Conservation (phyloP, 2,888 invertebrate species). For the Rhamnusium bicolor region DNA sequence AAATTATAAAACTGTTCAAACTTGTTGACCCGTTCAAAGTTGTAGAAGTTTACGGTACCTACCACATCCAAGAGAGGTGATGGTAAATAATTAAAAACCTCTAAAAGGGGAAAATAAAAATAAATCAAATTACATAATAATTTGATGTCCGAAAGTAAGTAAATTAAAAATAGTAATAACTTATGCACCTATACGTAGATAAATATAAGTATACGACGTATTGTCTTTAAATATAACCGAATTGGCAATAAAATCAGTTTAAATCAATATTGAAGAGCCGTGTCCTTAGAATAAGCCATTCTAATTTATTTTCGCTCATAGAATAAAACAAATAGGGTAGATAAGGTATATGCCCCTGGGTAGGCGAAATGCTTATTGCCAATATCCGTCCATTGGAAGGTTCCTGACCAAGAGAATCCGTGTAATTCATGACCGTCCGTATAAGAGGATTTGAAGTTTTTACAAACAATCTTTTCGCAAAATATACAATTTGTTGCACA, state of each 20-base stretch:
- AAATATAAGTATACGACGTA: neutral
- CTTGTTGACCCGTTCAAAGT: too few relatives aligned
- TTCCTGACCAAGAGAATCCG: slow-evolving; percentile 11
- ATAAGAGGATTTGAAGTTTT: neutral
- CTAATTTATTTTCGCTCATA: slow-evolving; percentile 30
- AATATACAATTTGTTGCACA: too few relatives aligned
- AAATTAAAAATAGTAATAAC: too few relatives aligned
- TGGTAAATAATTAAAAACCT: too few relatives aligned
- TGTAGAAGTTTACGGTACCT: too few relatives aligned
- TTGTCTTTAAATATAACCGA: neutral
- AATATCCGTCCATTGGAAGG: slow-evolving; percentile 17
- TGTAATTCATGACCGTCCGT: slow-evolving; percentile 3
- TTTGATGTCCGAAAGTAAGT: too few relatives aligned
- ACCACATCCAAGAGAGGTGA: too few relatives aligned
- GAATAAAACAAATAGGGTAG: slow-evolving; percentile 29
- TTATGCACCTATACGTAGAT: too few relatives aligned
- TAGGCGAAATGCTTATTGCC: slow-evolving; percentile 28
- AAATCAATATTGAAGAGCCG: slow-evolving; percentile 15
- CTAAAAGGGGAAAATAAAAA: too few relatives aligned
- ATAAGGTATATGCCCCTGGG: slow-evolving; percentile 30
- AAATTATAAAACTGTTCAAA: too few relatives aligned
- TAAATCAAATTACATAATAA: too few relatives aligned
- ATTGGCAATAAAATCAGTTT: neutral
- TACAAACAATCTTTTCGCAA: neutral
- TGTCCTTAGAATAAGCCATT: slow-evolving; percentile 28